These are phyloP conservation scores for Scrobipalpa atriplicella DNA, from an alignment of 2,888 invertebrate species.

Conservation along the genomic window DNA sequence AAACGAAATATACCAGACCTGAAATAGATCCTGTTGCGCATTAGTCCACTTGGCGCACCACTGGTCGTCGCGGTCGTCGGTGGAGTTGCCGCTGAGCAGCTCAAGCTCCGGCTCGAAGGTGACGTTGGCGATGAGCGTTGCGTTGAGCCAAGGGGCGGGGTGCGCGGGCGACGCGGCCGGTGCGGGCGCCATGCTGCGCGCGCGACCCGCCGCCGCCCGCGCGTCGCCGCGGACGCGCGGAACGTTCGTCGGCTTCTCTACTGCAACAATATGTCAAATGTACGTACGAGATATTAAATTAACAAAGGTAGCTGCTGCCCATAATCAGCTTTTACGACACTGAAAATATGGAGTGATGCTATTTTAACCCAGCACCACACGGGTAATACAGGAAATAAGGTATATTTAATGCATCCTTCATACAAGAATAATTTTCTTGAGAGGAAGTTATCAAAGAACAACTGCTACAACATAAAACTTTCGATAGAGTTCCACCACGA, in stretches of 20 bases:
- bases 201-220: slow-evolving; percentile 60
- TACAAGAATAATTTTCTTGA: no score
- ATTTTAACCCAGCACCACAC: no score
- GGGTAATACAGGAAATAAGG: no score
- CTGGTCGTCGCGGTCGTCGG: slow-evolving; percentile 73
- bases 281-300: no score
- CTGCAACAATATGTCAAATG: neutral
- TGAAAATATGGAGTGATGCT: no score
- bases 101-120: slow-evolving; percentile 80
- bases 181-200: slow-evolving; percentile 72
- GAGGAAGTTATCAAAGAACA: neutral
- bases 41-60: slow-evolving; percentile 90
- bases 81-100: slow-evolving; percentile 72
- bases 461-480: neutral
- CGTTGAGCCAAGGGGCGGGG: slow-evolving; percentile 79
- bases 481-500: neutral
- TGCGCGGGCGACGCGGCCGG: slow-evolving; percentile 69
- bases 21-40: slow-evolving; percentile 91
- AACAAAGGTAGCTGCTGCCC: no score
- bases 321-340: no score
- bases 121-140: slow-evolving; percentile 80
- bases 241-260: slow-evolving; percentile 37
- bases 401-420: no score
- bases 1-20: slow-evolving; percentile 72
- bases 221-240: slow-evolving; percentile 50